phyloP scores from a whole-genome alignment of 1,140 invertebrate genomes.

The Popillia japonica region DNA sequence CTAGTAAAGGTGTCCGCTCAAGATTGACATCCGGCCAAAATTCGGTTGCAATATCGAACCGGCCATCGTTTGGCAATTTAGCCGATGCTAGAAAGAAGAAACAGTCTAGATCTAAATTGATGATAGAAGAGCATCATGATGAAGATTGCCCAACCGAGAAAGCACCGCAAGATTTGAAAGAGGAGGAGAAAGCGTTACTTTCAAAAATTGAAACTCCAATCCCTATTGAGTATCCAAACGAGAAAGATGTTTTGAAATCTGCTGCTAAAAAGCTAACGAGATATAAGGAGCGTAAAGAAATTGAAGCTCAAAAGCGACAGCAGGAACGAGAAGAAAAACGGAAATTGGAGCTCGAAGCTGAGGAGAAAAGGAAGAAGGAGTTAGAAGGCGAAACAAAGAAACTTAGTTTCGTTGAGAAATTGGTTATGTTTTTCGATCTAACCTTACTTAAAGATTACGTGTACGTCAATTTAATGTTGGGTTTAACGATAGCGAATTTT shows the following conservation, averaged over 20 bases:
- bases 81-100: slow-evolving; percentile 57
- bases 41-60: slow-evolving; percentile 48
- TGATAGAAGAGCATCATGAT: slow-evolving; percentile 63
- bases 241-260: slow-evolving; percentile 52
- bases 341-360: slow-evolving; percentile 34
- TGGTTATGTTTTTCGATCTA: slow-evolving; percentile 65
- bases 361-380: slow-evolving; percentile 22
- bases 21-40: slow-evolving; percentile 42
- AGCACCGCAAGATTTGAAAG: slow-evolving; percentile 63
- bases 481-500: slow-evolving; percentile 71
- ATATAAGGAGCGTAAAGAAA: slow-evolving; percentile 47
- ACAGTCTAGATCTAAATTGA: slow-evolving; percentile 57
- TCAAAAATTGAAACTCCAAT: slow-evolving; percentile 52
- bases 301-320: slow-evolving; percentile 25
- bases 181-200: slow-evolving; percentile 60
- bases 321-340: slow-evolving; percentile 40
- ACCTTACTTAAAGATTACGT: slow-evolving; percentile 66
- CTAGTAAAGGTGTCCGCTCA: slow-evolving; percentile 44
- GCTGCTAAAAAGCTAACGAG: slow-evolving; percentile 50
- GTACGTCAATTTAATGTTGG: slow-evolving; percentile 72
- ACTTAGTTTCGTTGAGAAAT: slow-evolving; percentile 48
- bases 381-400: slow-evolving; percentile 38
- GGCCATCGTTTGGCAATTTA: slow-evolving; percentile 48
- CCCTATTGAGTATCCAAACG: slow-evolving; percentile 43
- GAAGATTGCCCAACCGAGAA: slow-evolving; percentile 63